Percentiles rank a stretch among this genome's conserved stretches.
phyloP scores from a whole-genome alignment of 2,888 invertebrate genomes.

The Apamea sordens region DNA sequence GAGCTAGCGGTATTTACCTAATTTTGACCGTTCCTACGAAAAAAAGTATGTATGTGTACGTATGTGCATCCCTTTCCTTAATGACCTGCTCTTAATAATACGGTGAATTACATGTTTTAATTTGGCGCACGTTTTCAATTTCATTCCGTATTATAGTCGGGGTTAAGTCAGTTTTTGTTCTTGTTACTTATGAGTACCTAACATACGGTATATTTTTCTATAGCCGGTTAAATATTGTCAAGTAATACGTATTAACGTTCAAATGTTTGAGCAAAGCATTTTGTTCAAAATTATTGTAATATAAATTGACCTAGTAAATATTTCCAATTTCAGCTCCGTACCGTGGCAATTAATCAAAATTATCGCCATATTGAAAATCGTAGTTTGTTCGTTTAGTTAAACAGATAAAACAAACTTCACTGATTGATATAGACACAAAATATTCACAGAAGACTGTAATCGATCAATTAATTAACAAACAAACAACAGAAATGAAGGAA shows the following conservation, averaged over 20 bases:
- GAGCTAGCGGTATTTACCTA: not conserved
- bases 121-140: not conserved
- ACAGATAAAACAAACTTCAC: conserved; percentile 52
- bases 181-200: conserved; percentile 8
- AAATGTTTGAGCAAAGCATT: conserved; percentile 45
- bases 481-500: conserved; percentile 51
- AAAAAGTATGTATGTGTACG: not conserved
- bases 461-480: conserved; percentile 64
- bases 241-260: conserved; percentile 33
- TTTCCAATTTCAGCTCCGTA: conserved; percentile 21
- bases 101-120: not conserved
- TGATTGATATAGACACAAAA: conserved; percentile 59
- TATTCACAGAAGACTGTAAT: conserved; percentile 57
- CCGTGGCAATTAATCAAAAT: conserved; percentile 52
- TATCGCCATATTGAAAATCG: conserved; percentile 36
- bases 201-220: not conserved
- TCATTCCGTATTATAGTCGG: no score
- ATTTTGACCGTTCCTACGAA: not conserved
- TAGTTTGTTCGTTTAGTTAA: conserved; percentile 43
- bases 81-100: not conserved
- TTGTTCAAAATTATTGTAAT: conserved; percentile 11
- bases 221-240: conserved; percentile 40
- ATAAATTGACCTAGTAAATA: conserved; percentile 12
- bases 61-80: not conserved
- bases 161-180: not conserved